Evolutionary conservation across 1,140 invertebrate genomes (phyloP), one percentile per base, ranked within the genome.

Genomic region (Contarinia nasturtii): DNA sequence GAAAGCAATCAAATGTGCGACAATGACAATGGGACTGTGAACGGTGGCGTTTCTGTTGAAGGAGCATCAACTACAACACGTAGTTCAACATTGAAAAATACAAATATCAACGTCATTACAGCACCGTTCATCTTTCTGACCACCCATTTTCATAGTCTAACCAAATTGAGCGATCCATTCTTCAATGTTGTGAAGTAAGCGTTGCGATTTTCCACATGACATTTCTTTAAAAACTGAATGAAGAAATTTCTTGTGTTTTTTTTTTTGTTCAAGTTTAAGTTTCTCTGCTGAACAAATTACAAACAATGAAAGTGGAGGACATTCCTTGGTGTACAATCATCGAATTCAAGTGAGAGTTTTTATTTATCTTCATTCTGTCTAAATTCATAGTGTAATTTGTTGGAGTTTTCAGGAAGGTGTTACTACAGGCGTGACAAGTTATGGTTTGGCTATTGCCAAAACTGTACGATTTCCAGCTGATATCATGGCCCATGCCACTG

Each of bases 101-200:
- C 14, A 15, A 49, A 49, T 20, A 40, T 49, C 12, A 43, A 21
- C 5, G 22, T 33, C 11, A 33, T 49, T 3, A 74, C 71, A 3
- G 67, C 75, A 50, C 80, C 85, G 0, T 89, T 86, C 55, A 75
- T 76, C 4, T 81, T 88, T 52, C 76, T 86, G 50, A 81, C 85
- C 0, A 93, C 89, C 2, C 90, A 95, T 64, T 87, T 82, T 60
- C 61, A 71, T 22, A 76, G 78, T 45, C 59, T 93, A 14, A 80
- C 81, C 0, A 75, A 77, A 59, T 56, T 94, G 10, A 68, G 77
- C 42, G 70, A 77, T 40, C 51, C 86, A 2, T 88, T 88, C 62
- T 70, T 69, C 18, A 87, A 86, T 63, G 78, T 89, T 27, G 71
- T 71, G 34, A 89, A 84, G 84, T 89, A 72, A 70, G 71, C 69